phyloP scores from a whole-genome alignment of 2,113 vertebrate genomes.

The Muntiacus reevesi region DNA sequence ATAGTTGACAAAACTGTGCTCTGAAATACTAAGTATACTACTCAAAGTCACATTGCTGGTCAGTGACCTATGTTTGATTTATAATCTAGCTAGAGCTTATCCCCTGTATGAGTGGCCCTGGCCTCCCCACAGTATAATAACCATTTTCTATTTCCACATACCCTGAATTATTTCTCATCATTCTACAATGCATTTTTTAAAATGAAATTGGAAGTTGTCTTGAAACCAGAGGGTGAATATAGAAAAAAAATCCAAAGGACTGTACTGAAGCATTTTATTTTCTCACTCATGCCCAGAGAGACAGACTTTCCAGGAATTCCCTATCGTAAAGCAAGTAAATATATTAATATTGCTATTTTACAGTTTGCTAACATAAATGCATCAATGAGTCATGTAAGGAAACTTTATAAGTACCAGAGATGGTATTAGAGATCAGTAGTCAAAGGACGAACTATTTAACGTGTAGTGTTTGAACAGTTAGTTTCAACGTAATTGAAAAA shows the following conservation, averaged over 20 bases:
- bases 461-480: background rate
- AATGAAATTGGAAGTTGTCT: background rate
- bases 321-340: background rate
- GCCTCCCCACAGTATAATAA: background rate
- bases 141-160: background rate
- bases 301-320: background rate
- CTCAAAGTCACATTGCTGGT: background rate
- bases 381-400: background rate
- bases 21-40: background rate
- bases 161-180: background rate
- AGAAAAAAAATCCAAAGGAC: background rate
- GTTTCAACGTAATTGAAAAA: background rate
- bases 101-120: background rate
- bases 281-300: background rate
- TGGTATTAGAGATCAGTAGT: background rate
- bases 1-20: background rate
- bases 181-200: background rate
- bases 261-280: background rate
- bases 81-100: background rate
- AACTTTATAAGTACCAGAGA: background rate
- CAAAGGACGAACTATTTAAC: background rate
- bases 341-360: background rate
- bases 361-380: background rate
- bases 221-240: background rate
- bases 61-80: background rate